A percentile compares a stretch with the other conserved stretches of the same genome.
These are phyloP conservation scores for Druceiella hillmani DNA, from an alignment of 2,888 invertebrate species.

Conservation along the genomic window DNA sequence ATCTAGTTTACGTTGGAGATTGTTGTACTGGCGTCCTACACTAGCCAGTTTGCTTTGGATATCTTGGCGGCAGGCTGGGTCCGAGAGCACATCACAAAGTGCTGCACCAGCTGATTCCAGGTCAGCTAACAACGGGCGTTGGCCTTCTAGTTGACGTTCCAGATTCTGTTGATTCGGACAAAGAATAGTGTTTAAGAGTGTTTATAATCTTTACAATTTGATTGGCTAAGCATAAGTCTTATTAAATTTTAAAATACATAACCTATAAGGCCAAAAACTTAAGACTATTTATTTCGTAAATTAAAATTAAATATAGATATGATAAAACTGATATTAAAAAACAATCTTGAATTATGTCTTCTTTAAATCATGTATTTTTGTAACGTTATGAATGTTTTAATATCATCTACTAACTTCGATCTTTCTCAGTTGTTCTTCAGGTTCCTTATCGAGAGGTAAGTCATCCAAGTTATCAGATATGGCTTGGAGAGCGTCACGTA, in stretches of 20 bases:
- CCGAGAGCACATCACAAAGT: constrained; percentile 80
- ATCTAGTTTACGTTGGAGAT: constrained; percentile 84
- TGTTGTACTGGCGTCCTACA: constrained; percentile 82
- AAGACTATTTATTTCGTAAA: too few species aligned
- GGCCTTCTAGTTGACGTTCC: constrained; percentile 83
- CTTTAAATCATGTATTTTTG: too few species aligned
- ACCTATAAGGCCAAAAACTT: too few species aligned
- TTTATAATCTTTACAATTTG: too few species aligned
- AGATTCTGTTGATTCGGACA: constrained; percentile 48
- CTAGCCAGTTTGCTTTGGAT: constrained; percentile 83
- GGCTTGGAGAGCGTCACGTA: constrained; percentile 81
- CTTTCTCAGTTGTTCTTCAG: constrained; percentile 81
- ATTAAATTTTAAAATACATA: too few species aligned
- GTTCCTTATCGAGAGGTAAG: constrained; percentile 72
- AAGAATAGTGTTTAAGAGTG: too few species aligned
- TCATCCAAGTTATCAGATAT: constrained; percentile 86
- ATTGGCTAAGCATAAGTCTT: too few species aligned
- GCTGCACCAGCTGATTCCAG: constrained; percentile 87
- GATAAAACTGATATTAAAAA: too few species aligned
- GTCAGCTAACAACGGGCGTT: constrained; percentile 81
- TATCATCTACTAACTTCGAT: constrained; percentile 66
- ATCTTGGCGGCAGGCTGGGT: constrained; percentile 86
- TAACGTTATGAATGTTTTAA: too few species aligned
- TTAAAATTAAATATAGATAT: too few species aligned
- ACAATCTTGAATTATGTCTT: too few species aligned